Evolutionary conservation across 2,888 invertebrate genomes (phyloP).

Genomic region (Apomyelois bistriatella): DNA sequence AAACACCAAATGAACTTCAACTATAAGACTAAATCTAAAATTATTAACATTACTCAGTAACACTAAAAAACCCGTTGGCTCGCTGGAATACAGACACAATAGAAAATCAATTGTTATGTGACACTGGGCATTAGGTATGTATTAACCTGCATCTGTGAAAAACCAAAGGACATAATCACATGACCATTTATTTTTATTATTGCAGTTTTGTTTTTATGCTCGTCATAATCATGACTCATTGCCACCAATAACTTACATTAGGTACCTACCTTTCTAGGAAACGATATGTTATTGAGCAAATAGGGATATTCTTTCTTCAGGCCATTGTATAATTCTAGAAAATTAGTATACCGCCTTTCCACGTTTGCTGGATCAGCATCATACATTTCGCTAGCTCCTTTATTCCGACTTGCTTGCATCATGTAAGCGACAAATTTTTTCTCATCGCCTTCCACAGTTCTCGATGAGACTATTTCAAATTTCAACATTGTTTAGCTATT

Average conservation of each 20-base stretch:
- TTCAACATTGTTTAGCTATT: conserved; percentile 48
- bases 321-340: conserved; percentile 81
- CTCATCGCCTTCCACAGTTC: conserved; percentile 81
- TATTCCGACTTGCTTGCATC: conserved; percentile 81
- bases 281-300: conserved; percentile 74
- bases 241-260: neutral
- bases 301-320: conserved; percentile 81
- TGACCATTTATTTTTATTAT: too few species aligned
- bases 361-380: conserved; percentile 83
- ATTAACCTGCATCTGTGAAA: too few species aligned
- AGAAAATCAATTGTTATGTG: too few species aligned
- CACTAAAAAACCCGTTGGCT: too few species aligned
- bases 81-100: too few species aligned
- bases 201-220: too few species aligned
- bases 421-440: conserved; percentile 87
- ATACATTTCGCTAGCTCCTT: conserved; percentile 64
- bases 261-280: conserved; percentile 82
- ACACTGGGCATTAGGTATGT: too few species aligned
- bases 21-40: too few species aligned
- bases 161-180: too few species aligned
- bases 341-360: conserved; percentile 86
- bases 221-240: too few species aligned
- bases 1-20: too few species aligned
- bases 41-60: too few species aligned
- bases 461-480: conserved; percentile 85